Evolutionary conservation across 2,888 invertebrate genomes (phyloP).

Genomic region (Drosophila sordidula): DNA sequence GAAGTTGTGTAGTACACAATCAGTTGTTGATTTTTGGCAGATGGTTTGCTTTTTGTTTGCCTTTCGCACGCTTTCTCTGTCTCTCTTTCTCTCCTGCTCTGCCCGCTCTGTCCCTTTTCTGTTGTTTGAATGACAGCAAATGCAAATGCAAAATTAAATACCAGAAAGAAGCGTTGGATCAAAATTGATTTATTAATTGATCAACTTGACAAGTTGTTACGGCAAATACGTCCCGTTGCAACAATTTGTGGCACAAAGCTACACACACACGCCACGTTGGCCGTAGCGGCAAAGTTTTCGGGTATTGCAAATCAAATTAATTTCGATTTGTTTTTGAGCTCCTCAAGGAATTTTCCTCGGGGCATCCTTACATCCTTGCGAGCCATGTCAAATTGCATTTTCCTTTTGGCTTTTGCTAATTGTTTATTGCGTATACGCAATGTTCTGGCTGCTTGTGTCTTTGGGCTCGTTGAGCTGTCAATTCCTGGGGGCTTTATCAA

Average conservation of each 20-base stretch:
- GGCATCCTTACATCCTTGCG: slow-evolving; percentile 15
- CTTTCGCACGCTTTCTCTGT: not conserved
- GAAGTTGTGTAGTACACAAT: not conserved
- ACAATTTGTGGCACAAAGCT: not conserved
- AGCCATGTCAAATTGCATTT: slow-evolving; percentile 52
- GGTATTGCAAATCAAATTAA: slow-evolving; percentile 64
- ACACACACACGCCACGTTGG: slow-evolving; percentile 15
- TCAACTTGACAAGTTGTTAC: slow-evolving; percentile 55
- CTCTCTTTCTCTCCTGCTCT: not conserved
- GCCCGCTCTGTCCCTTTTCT: not conserved
- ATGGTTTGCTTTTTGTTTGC: slow-evolving; percentile 16
- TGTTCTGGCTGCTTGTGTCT: slow-evolving; percentile 21
- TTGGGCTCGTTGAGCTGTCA: slow-evolving; percentile 59
- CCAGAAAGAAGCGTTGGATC: slow-evolving; percentile 42
- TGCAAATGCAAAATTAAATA: slow-evolving; percentile 60
- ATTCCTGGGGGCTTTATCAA: slow-evolving; percentile 37
- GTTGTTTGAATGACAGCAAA: slow-evolving; percentile 47
- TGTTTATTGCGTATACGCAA: slow-evolving; percentile 74
- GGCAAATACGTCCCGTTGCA: slow-evolving; percentile 30
- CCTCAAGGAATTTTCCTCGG: slow-evolving; percentile 61
- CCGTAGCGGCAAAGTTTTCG: not conserved
- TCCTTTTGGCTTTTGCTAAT: slow-evolving; percentile 56
- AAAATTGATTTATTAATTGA: slow-evolving; percentile 80
- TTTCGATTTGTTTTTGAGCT: slow-evolving; percentile 64
- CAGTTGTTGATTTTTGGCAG: slow-evolving; percentile 39